Evolutionary conservation across 2,797 vertebrate species (phyloP).

Genomic region (Acridotheres tristis): DNA sequence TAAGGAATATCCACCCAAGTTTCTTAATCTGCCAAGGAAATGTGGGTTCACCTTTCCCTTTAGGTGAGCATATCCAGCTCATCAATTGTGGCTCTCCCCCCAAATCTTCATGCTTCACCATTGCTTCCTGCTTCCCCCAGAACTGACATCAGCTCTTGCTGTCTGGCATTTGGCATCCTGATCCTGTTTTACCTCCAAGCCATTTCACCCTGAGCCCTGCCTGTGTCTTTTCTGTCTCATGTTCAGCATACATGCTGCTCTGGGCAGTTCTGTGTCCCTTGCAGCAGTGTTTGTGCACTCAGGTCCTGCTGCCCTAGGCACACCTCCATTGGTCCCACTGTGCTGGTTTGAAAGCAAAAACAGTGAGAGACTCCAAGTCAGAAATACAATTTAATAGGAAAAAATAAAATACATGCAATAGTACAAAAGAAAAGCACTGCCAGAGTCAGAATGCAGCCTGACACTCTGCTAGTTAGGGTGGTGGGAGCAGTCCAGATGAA

Average conservation of each 20-base stretch:
- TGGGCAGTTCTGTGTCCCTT: not conserved
- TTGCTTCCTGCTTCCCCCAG: not conserved
- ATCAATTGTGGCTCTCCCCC: not conserved
- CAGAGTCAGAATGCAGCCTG: no score
- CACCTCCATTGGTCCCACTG: accelerated
- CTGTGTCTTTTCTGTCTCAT: not conserved
- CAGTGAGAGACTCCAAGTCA: no score
- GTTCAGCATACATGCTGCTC: accelerated
- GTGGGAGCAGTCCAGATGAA: no score
- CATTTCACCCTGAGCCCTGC: not conserved
- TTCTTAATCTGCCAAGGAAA: not conserved
- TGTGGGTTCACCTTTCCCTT: not conserved
- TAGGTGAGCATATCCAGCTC: not conserved
- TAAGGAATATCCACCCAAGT: no score
- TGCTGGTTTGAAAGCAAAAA: no score
- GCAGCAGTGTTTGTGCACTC: accelerated
- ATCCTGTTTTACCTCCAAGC: not conserved
- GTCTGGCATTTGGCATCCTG: not conserved
- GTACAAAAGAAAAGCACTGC: no score
- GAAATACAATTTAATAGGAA: no score
- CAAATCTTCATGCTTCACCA: not conserved
- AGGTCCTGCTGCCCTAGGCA: not conserved
- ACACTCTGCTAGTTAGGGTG: no score
- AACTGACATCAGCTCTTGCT: not conserved
- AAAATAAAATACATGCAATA: no score